phyloP scores from a whole-genome alignment of 2,797 vertebrate genomes.

The Megalops cyprinoides region DNA sequence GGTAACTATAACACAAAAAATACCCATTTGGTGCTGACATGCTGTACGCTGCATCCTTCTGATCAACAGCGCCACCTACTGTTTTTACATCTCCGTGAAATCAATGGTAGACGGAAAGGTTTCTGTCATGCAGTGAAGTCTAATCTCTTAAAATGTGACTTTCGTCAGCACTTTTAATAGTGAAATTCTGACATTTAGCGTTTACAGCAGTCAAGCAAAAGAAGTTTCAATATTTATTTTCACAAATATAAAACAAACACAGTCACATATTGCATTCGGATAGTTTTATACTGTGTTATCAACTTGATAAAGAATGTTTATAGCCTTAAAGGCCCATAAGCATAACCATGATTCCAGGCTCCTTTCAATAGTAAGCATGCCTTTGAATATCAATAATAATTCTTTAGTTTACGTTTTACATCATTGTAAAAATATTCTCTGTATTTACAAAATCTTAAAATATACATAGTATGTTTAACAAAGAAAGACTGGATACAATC shows the following conservation, averaged over 20 bases:
- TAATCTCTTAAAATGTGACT: neutral
- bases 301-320: slow-evolving; percentile 58
- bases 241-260: slow-evolving; percentile 60
- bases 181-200: neutral
- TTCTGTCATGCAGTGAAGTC: neutral
- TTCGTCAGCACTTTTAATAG: too few species aligned
- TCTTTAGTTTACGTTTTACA: slow-evolving; percentile 52
- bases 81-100: slow-evolving; percentile 5
- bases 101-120: neutral
- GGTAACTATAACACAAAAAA: neutral
- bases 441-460: slow-evolving; percentile 75
- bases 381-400: slow-evolving; percentile 67
- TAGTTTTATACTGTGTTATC: slow-evolving; percentile 58
- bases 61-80: slow-evolving; percentile 45
- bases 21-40: neutral
- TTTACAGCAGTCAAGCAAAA: slow-evolving; percentile 28
- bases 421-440: slow-evolving; percentile 75
- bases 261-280: slow-evolving; percentile 70
- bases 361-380: slow-evolving; percentile 73
- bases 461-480: slow-evolving; percentile 66
- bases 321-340: slow-evolving; percentile 41
- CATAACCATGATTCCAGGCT: slow-evolving; percentile 49
- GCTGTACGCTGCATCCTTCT: neutral
- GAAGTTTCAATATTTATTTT: slow-evolving; percentile 73
- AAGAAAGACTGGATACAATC: slow-evolving; percentile 54